Evolutionary conservation across 2,888 invertebrate species (phyloP).

Genomic region (Ischnura elegans): DNA sequence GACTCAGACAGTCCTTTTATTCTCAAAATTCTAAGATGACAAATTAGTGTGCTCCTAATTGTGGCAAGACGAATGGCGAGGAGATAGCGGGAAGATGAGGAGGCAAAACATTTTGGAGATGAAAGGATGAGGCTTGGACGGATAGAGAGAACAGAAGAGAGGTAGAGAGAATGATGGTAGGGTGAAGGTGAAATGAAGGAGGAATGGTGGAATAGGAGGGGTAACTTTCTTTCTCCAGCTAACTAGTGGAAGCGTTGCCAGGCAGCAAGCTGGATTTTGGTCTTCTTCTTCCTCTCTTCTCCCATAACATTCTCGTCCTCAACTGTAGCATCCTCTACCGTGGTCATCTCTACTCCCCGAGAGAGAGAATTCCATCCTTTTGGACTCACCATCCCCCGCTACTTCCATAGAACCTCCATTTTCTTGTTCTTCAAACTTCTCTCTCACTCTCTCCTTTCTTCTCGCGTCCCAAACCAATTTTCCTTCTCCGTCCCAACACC

Average conservation of each 20-base stretch:
- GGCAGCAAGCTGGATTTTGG: not conserved
- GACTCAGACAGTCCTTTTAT: not conserved
- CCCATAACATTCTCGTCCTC: not conserved
- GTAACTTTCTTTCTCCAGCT: not conserved
- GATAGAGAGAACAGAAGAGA: not conserved
- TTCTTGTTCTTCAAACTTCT: conserved; percentile 9
- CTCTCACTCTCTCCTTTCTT: not conserved
- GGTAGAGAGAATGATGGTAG: not conserved
- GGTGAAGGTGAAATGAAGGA: not conserved
- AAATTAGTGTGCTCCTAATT: not conserved
- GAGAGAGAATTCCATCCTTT: not conserved
- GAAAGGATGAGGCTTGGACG: conserved; percentile 39
- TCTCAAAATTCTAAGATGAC: not conserved
- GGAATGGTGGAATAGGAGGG: not conserved
- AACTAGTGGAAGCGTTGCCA: conserved; percentile 14
- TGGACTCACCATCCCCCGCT: not conserved
- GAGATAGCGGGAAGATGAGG: not conserved
- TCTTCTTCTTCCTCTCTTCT: not conserved
- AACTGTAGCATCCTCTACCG: not conserved
- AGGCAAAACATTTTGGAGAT: not conserved
- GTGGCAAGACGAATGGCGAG: not conserved
- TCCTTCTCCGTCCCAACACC: not conserved
- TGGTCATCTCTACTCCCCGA: not conserved
- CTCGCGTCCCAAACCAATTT: not conserved
- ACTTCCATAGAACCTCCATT: not conserved